Evolutionary conservation across 2,888 invertebrate species (phyloP), one percentile per base, ranked within the genome.

Genomic region (Dolomedes plantarius): DNA sequence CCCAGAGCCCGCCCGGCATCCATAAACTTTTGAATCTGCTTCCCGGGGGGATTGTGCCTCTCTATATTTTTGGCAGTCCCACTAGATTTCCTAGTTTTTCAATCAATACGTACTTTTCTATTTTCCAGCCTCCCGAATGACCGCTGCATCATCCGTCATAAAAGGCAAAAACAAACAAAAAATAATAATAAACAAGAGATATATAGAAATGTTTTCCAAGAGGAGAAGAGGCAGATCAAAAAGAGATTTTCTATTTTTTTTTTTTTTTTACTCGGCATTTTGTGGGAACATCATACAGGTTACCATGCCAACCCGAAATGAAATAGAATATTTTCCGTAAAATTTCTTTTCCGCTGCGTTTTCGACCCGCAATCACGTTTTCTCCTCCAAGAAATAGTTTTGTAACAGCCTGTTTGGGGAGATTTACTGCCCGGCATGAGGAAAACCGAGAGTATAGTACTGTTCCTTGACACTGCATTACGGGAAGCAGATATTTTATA

Each of bases 51-150:
- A n/a, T 56, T 56, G 23, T 16, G n/a, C 23, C 16, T 16, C 23
- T 56, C 56, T 56, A 23, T 56, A 56, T 56, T 56, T 56, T 23
- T 23, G 23, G 56, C 56, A 23, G 5, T 56, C 78, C 73, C 78
- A 19, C 11, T 79, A 86, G 78, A 73, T 74, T 86, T 79, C 78
- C 67, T 46, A 36, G 29, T 74, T 86, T 86, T 86, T 86, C 85
- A 86, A 86, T 86, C 85, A 86, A 86, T 86, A 86, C 69, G 72
- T 79, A 86, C 78, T 86, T 86, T 86, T 86, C 85, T 86, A 86
- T 86, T 86, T 86, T 69, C 85, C 74, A 23, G 74, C 74, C 69
- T 77, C 83, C 83, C 85, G 77, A 86, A 78, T 74, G 85, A 74
- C 85, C 85, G 62, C 69, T 68, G 74, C 78, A 79, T 86, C 79